Conservation (phyloP, 2,888 invertebrate genomes). For the Acleris literana region DNA sequence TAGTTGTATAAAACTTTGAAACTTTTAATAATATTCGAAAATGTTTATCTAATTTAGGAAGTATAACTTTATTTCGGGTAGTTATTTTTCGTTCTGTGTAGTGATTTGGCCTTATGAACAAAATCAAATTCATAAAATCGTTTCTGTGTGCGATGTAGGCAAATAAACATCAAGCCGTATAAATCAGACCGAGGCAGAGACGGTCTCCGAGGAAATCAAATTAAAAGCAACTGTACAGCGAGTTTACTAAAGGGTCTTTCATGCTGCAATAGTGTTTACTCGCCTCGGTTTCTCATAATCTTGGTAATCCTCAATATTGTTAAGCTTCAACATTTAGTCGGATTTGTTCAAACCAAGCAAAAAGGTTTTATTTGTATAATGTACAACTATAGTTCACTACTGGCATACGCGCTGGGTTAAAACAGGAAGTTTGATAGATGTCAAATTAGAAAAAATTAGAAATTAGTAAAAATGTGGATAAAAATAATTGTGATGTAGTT, state of each 20-base stretch:
- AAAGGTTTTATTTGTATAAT: too few relatives aligned
- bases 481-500: too few relatives aligned
- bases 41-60: too few relatives aligned
- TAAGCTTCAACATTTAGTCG: too few relatives aligned
- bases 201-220: constrained; percentile 35
- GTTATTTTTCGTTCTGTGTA: background rate
- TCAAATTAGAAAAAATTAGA: too few relatives aligned
- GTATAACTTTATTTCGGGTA: background rate
- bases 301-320: too few relatives aligned
- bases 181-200: constrained; percentile 14
- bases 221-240: constrained; percentile 28
- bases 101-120: background rate
- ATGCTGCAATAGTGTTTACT: constrained; percentile 24
- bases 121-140: constrained; percentile 7
- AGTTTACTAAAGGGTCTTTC: constrained; percentile 10
- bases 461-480: too few relatives aligned
- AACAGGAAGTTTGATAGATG: too few relatives aligned
- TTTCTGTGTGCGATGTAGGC: constrained; percentile 4
- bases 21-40: too few relatives aligned
- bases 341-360: too few relatives aligned
- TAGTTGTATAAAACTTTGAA: background rate
- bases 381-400: too few relatives aligned
- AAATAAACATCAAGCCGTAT: constrained; percentile 17
- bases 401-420: too few relatives aligned
- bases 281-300: background rate